Conservation (phyloP, 1,140 invertebrate genomes). For the Lucilia sericata region DNA sequence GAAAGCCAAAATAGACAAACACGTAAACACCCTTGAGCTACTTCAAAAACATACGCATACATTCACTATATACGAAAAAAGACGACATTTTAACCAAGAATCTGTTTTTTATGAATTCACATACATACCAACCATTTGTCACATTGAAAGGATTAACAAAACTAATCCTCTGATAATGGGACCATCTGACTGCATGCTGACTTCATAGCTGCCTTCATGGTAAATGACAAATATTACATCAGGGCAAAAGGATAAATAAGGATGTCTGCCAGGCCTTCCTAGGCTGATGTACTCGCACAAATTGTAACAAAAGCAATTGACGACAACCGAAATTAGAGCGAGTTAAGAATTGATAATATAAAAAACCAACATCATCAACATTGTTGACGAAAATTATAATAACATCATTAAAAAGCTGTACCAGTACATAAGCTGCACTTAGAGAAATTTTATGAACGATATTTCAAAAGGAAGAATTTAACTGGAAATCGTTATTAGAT, state of each 20-base stretch:
- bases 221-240: slow-evolving; percentile 16
- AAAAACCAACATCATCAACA: slow-evolving; percentile 1
- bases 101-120: not conserved
- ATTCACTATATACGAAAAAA: not conserved
- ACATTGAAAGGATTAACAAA: slow-evolving; percentile 43
- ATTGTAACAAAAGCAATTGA: slow-evolving; percentile 12
- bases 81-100: not conserved
- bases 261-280: not conserved
- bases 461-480: no score
- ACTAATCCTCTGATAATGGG: slow-evolving; percentile 43
- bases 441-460: not conserved
- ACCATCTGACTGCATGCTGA: slow-evolving; percentile 40
- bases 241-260: slow-evolving; percentile 14
- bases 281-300: not conserved
- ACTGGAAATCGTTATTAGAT: no score
- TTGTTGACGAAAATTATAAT: slow-evolving; percentile 27
- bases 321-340: slow-evolving; percentile 9
- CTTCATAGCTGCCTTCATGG: slow-evolving; percentile 29
- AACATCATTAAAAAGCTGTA: slow-evolving; percentile 26
- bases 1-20: not conserved
- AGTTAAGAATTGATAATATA: not conserved
- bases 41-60: not conserved
- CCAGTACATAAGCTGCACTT: not conserved
- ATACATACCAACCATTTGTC: slow-evolving; percentile 30
- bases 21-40: not conserved